Conservation (phyloP, 2,888 invertebrate species). For the Andrena chrysosceles region DNA sequence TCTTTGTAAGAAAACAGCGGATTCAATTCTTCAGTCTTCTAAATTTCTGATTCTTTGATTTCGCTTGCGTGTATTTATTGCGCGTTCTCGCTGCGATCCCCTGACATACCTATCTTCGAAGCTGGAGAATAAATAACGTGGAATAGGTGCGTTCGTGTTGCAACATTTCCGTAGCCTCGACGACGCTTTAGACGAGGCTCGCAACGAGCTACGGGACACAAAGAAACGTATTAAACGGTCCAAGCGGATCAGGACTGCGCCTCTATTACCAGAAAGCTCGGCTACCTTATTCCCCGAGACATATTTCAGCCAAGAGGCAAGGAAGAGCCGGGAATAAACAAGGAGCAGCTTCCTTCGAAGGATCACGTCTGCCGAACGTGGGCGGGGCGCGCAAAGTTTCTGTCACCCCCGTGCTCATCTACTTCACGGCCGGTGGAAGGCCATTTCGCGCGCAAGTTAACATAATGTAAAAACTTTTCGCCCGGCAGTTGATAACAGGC, state of each 20-base stretch:
- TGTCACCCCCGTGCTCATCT: constrained; percentile 41
- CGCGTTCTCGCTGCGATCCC: too few species aligned
- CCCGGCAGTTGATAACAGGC: constrained; percentile 56
- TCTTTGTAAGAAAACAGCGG: too few species aligned
- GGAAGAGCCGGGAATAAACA: constrained; percentile 26
- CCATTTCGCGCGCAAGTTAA: constrained; percentile 71
- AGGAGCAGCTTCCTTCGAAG: constrained; percentile 29
- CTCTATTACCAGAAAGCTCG: constrained; percentile 24
- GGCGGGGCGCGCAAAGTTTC: constrained; percentile 47
- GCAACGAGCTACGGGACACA: background rate
- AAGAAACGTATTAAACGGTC: constrained; percentile 35
- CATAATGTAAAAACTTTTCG: constrained; percentile 73
- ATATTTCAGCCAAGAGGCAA: background rate
- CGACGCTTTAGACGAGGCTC: background rate
- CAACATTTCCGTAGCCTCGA: background rate
- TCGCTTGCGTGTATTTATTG: too few species aligned
- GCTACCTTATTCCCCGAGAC: constrained; percentile 6
- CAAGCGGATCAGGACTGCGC: constrained; percentile 1
- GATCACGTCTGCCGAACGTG: constrained; percentile 27
- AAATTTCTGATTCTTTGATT: too few species aligned
- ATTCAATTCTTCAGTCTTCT: too few species aligned
- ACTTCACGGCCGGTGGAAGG: constrained; percentile 34
- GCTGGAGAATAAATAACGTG: too few species aligned
- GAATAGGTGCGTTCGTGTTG: background rate
- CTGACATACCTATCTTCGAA: too few species aligned